phyloP scores from a whole-genome alignment of 2,113 vertebrate species.

The Dolichotis patagonum region DNA sequence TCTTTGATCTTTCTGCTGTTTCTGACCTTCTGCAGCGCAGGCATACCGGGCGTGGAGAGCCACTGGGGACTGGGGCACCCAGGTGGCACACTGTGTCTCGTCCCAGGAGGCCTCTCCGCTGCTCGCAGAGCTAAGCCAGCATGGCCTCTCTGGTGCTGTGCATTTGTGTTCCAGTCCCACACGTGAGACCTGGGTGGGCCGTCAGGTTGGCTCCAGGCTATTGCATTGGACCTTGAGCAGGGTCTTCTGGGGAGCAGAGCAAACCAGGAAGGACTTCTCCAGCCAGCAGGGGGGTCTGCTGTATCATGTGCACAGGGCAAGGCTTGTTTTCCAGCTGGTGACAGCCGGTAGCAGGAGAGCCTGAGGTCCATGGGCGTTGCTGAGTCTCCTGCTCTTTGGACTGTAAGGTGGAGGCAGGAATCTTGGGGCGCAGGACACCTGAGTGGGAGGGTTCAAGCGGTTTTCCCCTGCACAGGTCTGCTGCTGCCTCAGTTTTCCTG shows the following conservation, averaged over 20 bases:
- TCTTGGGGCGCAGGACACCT: not conserved
- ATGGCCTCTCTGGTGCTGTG: not conserved
- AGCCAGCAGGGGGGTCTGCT: not conserved
- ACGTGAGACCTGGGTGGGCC: not conserved
- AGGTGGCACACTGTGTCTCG: not conserved
- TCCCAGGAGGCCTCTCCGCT: not conserved
- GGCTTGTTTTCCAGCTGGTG: not conserved
- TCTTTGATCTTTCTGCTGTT: not conserved
- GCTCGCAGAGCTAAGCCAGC: not conserved
- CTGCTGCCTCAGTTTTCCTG: not conserved
- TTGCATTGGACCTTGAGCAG: not conserved
- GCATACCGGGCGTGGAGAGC: not conserved
- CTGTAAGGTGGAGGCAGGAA: not conserved
- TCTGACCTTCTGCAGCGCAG: not conserved
- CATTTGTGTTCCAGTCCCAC: not conserved
- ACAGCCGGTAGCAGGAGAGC: not conserved
- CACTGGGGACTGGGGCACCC: not conserved
- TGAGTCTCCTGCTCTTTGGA: not conserved
- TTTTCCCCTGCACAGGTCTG: not conserved
- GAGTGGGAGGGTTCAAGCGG: not conserved
- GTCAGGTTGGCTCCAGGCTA: not conserved
- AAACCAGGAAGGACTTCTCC: not conserved
- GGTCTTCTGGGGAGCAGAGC: not conserved
- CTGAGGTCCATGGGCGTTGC: fast-evolving
- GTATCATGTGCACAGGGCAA: not conserved